Percentiles rank a stretch among this genome's conserved stretches.
Conservation (phyloP, 2,113 vertebrate genomes). For the Myiopsitta monachus region DNA sequence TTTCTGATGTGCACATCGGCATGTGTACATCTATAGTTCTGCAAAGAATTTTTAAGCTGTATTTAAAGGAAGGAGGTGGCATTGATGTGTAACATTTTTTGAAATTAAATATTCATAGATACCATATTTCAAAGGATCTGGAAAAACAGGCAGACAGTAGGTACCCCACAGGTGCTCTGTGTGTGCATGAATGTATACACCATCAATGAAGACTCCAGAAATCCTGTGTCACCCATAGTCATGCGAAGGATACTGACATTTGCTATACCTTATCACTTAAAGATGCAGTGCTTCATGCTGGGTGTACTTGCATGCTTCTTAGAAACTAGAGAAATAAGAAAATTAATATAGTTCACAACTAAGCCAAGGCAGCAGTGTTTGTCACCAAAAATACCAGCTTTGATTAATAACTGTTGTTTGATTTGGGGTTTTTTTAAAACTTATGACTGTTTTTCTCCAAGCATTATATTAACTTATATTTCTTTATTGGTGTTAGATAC, state of each 20-base stretch:
- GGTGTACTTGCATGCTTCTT: not conserved
- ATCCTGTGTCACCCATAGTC: fast-evolving
- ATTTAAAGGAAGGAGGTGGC: not conserved
- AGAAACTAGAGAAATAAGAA: not conserved
- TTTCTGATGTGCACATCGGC: not conserved
- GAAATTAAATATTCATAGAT: not conserved
- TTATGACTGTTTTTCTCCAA: not conserved
- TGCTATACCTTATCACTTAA: not conserved
- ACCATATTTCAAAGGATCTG: not conserved
- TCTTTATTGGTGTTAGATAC: not conserved
- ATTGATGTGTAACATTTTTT: not conserved
- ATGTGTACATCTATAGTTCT: not conserved
- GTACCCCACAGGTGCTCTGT: fast-evolving
- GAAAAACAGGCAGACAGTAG: not conserved
- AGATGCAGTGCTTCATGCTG: not conserved
- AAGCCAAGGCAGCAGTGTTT: not conserved
- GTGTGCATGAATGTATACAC: not conserved
- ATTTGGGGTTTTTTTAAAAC: not conserved
- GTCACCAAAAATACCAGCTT: not conserved
- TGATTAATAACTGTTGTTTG: not conserved
- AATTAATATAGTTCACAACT: not conserved
- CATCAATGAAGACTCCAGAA: not conserved
- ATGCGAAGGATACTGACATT: not conserved
- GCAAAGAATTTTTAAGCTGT: not conserved
- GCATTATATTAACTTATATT: not conserved